Conservation (phyloP, 2,113 vertebrate species). For the Bufo bufo region DNA sequence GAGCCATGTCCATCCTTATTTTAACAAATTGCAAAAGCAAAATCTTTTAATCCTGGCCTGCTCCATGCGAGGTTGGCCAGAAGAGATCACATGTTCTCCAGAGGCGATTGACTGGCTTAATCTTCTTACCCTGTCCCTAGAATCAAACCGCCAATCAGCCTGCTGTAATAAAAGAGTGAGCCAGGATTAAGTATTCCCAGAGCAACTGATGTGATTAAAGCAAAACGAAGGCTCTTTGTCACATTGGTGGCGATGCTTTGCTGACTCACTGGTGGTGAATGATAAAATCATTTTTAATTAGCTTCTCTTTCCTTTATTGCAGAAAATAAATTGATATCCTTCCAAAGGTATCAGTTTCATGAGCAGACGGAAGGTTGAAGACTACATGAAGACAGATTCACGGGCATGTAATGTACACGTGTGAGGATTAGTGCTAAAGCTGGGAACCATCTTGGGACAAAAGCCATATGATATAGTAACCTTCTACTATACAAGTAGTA, state of each 20-base stretch:
- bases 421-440: neutral
- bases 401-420: neutral
- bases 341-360: neutral
- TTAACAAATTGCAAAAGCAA: slow-evolving; percentile 72
- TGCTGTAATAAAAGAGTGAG: slow-evolving; percentile 58
- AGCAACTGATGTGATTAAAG: slow-evolving; percentile 52
- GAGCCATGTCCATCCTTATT: slow-evolving; percentile 70
- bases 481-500: too few relatives aligned
- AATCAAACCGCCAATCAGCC: slow-evolving; percentile 61
- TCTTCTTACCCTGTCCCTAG: slow-evolving; percentile 68
- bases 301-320: neutral
- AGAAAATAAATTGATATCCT: neutral
- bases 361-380: neutral
- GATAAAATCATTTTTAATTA: slow-evolving; percentile 8
- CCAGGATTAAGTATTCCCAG: slow-evolving; percentile 60
- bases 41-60: slow-evolving; percentile 74
- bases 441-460: neutral
- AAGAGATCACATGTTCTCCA: slow-evolving; percentile 66
- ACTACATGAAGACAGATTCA: neutral
- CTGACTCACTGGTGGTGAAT: neutral
- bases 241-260: neutral
- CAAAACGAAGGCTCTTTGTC: slow-evolving; percentile 15
- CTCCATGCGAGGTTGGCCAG: slow-evolving; percentile 65
- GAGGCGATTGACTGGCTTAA: slow-evolving; percentile 69
- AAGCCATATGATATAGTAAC: neutral